Conservation (phyloP, 2,797 vertebrate genomes). For the Pelodytes ibericus region DNA sequence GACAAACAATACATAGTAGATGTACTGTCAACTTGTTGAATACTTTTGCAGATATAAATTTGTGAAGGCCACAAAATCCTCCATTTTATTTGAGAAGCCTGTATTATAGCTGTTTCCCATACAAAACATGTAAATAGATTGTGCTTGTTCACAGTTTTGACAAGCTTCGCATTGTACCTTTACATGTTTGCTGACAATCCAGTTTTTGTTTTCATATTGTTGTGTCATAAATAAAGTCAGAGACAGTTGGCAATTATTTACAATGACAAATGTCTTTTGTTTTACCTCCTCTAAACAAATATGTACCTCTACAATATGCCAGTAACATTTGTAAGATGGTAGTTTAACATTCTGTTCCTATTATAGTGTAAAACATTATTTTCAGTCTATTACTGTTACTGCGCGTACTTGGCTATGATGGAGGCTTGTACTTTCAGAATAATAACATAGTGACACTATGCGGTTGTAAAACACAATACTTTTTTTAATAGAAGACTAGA, state of each 20-base stretch:
- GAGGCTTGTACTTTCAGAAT: too few species aligned
- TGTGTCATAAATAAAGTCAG: not conserved
- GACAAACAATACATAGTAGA: not conserved
- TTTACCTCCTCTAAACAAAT: too few species aligned
- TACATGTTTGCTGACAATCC: slow-evolving; percentile 18
- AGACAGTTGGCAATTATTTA: slow-evolving; percentile 18
- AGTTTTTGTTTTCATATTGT: slow-evolving; percentile 5
- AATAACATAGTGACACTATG: too few species aligned
- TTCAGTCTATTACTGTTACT: too few species aligned
- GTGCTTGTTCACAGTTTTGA: slow-evolving; percentile 17
- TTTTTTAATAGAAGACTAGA: too few species aligned
- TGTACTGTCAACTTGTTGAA: not conserved
- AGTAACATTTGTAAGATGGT: too few species aligned
- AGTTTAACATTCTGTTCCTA: too few species aligned
- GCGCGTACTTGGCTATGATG: too few species aligned
- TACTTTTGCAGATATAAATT: not conserved
- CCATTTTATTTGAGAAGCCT: not conserved
- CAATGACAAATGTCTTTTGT: not conserved
- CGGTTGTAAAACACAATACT: too few species aligned
- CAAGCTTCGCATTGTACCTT: not conserved
- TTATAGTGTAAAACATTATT: too few species aligned
- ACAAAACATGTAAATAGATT: not conserved
- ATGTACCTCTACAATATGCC: too few species aligned
- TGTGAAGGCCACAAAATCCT: not conserved
- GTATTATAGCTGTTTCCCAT: not conserved